Percentiles rank a stretch among this genome's conserved stretches.
These are phyloP conservation scores for Procavia capensis DNA, from an alignment of 2,113 vertebrate genomes.

Conservation along the genomic window DNA sequence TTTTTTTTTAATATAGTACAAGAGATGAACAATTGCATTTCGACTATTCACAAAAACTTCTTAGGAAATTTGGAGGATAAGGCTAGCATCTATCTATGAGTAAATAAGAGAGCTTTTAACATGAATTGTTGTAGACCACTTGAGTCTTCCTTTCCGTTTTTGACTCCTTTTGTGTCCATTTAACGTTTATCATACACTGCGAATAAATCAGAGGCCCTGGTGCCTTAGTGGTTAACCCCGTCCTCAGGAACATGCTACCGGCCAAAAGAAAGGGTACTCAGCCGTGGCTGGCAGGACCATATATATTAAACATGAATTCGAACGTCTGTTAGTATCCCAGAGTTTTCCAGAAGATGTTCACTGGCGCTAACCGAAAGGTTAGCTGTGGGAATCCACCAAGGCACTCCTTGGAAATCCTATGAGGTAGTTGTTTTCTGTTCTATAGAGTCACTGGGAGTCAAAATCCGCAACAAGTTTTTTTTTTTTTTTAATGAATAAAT, in stretches of 20 bases:
- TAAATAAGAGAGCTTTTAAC: slow-evolving; percentile 39
- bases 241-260: neutral
- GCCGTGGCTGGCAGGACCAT: neutral
- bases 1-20: slow-evolving; percentile 51
- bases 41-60: slow-evolving; percentile 55
- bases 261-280: neutral
- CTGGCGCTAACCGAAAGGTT: too few relatives aligned
- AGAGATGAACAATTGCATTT: slow-evolving; percentile 53
- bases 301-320: neutral
- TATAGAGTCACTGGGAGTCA: too few relatives aligned
- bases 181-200: slow-evolving; percentile 64
- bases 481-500: slow-evolving; percentile 30
- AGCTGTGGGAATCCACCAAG: too few relatives aligned
- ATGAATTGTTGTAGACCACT: neutral
- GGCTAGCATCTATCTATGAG: neutral
- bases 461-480: too few relatives aligned
- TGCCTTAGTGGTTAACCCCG: too few relatives aligned
- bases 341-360: neutral
- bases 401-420: too few relatives aligned
- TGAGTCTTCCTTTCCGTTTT: slow-evolving; percentile 56
- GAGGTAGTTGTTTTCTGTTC: too few relatives aligned
- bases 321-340: neutral
- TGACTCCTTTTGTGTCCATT: slow-evolving; percentile 44
- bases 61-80: slow-evolving; percentile 49
- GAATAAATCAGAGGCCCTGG: neutral